Conservation (phyloP, 2,888 invertebrate genomes). For the Cylloceria caligata region DNA sequence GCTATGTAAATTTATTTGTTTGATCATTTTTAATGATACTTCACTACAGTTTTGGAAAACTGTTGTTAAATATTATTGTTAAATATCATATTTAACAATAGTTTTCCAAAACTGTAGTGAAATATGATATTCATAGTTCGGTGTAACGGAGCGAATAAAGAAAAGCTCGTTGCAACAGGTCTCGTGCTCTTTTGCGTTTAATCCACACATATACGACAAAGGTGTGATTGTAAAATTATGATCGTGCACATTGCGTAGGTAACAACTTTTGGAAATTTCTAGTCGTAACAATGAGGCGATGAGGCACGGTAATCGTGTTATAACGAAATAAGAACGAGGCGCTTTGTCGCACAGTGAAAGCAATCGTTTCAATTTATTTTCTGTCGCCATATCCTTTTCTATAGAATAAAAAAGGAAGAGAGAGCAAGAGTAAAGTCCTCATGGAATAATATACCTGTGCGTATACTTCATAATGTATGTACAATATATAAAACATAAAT, state of each 20-base stretch:
- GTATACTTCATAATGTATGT: too few relatives aligned
- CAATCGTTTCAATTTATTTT: background rate
- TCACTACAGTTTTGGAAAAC: slow-evolving; percentile 3
- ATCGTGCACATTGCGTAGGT: background rate
- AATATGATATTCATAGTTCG: background rate
- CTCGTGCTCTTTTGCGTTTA: background rate
- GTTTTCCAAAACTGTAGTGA: background rate
- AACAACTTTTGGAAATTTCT: slow-evolving; percentile 32
- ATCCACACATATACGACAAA: background rate
- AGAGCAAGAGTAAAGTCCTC: background rate
- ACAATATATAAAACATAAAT: too few relatives aligned
- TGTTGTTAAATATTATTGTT: too few relatives aligned
- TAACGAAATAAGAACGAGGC: slow-evolving; percentile 37
- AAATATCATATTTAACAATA: background rate
- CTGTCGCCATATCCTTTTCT: background rate
- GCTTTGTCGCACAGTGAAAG: slow-evolving; percentile 8
- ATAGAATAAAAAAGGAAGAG: background rate
- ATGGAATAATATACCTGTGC: too few relatives aligned
- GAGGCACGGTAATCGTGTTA: background rate
- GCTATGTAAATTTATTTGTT: slow-evolving; percentile 43
- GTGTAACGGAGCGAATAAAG: background rate
- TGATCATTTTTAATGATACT: background rate
- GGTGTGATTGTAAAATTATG: background rate
- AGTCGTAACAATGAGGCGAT: slow-evolving; percentile 37
- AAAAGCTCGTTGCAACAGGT: background rate